These are phyloP conservation scores for Oceanites oceanicus DNA, from an alignment of 2,113 vertebrate genomes.

Conservation along the genomic window DNA sequence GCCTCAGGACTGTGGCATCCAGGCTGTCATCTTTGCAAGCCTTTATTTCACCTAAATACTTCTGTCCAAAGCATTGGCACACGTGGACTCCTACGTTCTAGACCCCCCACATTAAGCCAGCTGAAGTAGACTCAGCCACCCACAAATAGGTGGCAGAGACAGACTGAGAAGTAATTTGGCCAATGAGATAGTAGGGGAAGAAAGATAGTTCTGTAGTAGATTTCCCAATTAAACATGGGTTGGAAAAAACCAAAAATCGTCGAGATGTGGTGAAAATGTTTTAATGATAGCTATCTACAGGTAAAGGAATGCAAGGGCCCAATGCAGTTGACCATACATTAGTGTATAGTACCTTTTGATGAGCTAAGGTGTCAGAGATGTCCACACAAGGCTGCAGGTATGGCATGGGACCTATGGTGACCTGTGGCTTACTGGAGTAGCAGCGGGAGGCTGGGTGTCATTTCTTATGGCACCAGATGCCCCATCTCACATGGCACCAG, in stretches of 20 bases:
- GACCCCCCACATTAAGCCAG: background rate
- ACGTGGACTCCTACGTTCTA: accelerated
- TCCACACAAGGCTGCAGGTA: background rate
- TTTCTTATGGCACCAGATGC: background rate
- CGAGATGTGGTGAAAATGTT: background rate
- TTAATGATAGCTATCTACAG: background rate
- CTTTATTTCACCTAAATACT: background rate
- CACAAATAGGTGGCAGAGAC: background rate
- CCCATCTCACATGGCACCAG: background rate
- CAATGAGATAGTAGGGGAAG: background rate
- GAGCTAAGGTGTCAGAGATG: background rate
- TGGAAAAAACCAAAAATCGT: background rate
- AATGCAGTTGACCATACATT: background rate
- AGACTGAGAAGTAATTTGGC: background rate
- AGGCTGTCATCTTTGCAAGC: background rate
- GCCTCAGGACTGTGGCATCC: background rate
- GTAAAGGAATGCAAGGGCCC: background rate
- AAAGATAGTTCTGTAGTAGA: background rate
- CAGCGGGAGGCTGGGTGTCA: background rate
- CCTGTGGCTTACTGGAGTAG: background rate
- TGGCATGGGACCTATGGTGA: background rate
- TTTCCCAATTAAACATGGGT: background rate
- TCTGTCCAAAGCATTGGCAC: background rate
- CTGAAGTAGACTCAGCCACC: background rate
- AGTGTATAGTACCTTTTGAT: background rate